phyloP scores from a whole-genome alignment of 37 sponge, comb jelly and placozoan genomes.

The Haliclona indistincta region DNA sequence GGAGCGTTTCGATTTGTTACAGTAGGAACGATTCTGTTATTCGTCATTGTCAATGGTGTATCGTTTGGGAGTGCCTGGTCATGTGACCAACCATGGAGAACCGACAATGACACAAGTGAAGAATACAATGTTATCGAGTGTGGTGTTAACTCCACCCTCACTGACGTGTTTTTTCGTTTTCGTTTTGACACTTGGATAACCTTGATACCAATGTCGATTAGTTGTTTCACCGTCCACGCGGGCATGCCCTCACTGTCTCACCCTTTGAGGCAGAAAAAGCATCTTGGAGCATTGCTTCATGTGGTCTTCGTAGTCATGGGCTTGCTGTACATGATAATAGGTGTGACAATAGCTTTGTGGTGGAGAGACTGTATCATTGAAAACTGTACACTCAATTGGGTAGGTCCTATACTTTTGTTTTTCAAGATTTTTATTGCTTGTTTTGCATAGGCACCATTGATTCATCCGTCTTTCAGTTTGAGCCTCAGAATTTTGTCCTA shows the following conservation, averaged over 20 bases:
- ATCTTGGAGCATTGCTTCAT: conserved; percentile 39
- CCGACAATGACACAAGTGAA: too few species aligned
- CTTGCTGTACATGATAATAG: conserved; percentile 65
- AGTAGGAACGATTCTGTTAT: conserved; percentile 62
- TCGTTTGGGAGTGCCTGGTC: too few species aligned
- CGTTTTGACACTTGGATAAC: too few species aligned
- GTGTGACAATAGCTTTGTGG: conserved; percentile 73
- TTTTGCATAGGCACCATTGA: too few species aligned
- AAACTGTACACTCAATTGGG: conserved; percentile 80
- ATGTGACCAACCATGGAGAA: too few species aligned
- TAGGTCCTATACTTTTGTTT: conserved; percentile 16
- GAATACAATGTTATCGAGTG: too few species aligned
- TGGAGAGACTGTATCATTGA: conserved; percentile 63
- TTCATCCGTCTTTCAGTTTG: too few species aligned
- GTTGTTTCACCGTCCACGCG: conserved; percentile 60
- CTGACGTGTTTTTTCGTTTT: too few species aligned
- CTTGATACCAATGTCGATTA: conserved; percentile 72
- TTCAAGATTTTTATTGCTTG: not conserved
- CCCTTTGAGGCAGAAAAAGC: conserved; percentile 63
- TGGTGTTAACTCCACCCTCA: too few species aligned
- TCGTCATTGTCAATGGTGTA: too few species aligned
- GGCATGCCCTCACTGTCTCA: conserved; percentile 79
- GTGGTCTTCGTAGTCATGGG: conserved; percentile 46
- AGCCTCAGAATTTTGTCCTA: too few species aligned
- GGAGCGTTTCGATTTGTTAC: conserved; percentile 73